These are phyloP conservation scores for Helicoverpa assulta DNA, from an alignment of 2,888 invertebrate genomes.

Conservation along the genomic window DNA sequence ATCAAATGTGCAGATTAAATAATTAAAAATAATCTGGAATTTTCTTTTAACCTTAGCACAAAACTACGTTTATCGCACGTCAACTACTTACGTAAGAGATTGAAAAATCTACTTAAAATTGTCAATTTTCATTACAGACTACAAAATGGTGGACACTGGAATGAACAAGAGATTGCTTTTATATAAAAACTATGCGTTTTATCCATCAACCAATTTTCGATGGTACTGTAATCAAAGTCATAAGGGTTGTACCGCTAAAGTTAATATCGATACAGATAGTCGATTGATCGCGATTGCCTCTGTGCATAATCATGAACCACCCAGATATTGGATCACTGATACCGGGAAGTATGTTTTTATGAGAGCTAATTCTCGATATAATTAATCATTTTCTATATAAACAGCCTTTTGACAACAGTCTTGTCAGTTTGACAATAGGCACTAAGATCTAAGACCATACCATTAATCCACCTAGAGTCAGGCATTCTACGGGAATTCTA, in stretches of 20 bases:
- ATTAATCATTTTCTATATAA: background rate
- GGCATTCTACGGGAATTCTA: too few relatives aligned
- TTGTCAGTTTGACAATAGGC: too few relatives aligned
- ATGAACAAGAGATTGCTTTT: slow-evolving; percentile 4
- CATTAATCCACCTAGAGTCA: too few relatives aligned
- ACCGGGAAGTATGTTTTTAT: slow-evolving; percentile 18
- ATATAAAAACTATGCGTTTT: slow-evolving; percentile 10
- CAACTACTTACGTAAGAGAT: too few relatives aligned
- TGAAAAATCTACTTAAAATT: background rate
- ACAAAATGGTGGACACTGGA: background rate
- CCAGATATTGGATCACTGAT: slow-evolving; percentile 12
- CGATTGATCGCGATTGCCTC: background rate
- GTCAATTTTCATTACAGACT: background rate
- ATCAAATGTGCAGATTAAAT: too few relatives aligned
- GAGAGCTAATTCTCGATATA: background rate
- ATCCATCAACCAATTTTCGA: background rate
- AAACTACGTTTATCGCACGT: too few relatives aligned
- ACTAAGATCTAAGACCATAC: too few relatives aligned
- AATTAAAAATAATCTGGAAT: too few relatives aligned
- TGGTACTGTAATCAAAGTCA: slow-evolving; percentile 9
- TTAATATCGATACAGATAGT: background rate
- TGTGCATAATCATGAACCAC: slow-evolving; percentile 27
- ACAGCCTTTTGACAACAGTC: too few relatives aligned
- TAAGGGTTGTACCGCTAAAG: slow-evolving; percentile 16
- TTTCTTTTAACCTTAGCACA: too few relatives aligned